Evolutionary conservation across 2,888 invertebrate genomes (phyloP).

Genomic region (Urechis unicinctus): DNA sequence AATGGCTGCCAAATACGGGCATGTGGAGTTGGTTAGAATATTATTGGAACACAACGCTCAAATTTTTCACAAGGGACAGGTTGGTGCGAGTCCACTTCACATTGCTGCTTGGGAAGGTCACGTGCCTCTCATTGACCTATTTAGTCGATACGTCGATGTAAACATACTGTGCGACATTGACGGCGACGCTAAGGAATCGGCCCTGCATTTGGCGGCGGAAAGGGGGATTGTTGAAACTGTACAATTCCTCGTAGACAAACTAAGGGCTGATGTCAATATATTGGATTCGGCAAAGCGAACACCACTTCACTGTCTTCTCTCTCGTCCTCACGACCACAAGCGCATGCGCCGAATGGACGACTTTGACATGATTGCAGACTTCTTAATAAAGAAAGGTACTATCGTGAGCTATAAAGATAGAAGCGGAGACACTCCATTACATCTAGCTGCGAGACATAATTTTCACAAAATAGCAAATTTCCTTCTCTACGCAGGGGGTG

Average conservation of each 20-base stretch:
- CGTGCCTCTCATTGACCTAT: constrained; percentile 16
- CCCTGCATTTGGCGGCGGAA: constrained; percentile 14
- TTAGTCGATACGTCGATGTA: constrained; percentile 14
- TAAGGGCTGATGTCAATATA: constrained; percentile 13
- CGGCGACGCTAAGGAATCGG: constrained; percentile 3
- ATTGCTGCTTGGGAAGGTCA: constrained; percentile 19
- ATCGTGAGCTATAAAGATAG: constrained; percentile 5
- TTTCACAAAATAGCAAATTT: constrained; percentile 11
- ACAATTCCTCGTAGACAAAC: constrained; percentile 11
- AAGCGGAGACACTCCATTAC: constrained; percentile 13
- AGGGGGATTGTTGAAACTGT: constrained; percentile 14
- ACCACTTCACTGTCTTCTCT: constrained; percentile 11
- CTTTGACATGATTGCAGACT: constrained; percentile 9
- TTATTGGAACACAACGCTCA: constrained; percentile 15
- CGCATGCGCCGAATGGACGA: constrained; percentile 18
- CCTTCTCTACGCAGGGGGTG: constrained; percentile 8
- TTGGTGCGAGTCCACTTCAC: constrained; percentile 15
- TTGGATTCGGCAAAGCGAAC: constrained; percentile 12
- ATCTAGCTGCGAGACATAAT: constrained; percentile 14
- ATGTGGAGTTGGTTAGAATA: constrained; percentile 17
- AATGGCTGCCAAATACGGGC: constrained; percentile 15
- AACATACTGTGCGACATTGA: constrained; percentile 5
- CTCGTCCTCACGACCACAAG: constrained; percentile 7
- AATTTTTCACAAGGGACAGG: constrained; percentile 13
- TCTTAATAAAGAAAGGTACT: constrained; percentile 8